Conservation (phyloP, 2,888 invertebrate species). For the Lasioglossum leucozonium region DNA sequence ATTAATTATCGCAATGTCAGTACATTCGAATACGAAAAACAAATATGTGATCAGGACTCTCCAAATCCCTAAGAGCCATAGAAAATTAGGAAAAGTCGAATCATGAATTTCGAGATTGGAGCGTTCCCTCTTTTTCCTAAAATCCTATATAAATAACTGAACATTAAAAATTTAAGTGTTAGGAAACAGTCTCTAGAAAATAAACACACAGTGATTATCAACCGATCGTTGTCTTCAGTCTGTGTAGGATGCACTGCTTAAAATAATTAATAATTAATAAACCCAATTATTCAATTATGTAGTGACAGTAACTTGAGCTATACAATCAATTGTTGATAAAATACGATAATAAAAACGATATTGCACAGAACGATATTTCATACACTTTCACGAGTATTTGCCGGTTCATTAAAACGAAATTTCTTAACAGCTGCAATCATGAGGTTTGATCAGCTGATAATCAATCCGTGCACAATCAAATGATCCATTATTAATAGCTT, state of each 20-base stretch:
- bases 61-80: not conserved
- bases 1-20: not conserved
- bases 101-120: not conserved
- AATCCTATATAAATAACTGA: conserved; percentile 43
- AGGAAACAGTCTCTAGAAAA: conserved; percentile 62
- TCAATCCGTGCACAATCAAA: conserved; percentile 53
- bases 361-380: conserved; percentile 39
- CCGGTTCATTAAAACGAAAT: not conserved
- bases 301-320: conserved; percentile 21
- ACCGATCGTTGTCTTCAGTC: conserved; percentile 54
- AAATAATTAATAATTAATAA: conserved; percentile 29
- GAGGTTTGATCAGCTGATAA: conserved; percentile 64
- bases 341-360: conserved; percentile 33
- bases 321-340: conserved; percentile 2
- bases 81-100: not conserved
- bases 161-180: conserved; percentile 44
- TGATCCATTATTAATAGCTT: conserved; percentile 25
- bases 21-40: not conserved
- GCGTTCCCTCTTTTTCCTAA: not conserved
- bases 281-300: conserved; percentile 1
- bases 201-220: conserved; percentile 63
- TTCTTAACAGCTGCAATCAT: not conserved
- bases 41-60: no score
- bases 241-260: conserved; percentile 16
- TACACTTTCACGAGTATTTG: conserved; percentile 38